Percentiles rank a stretch among this genome's conserved stretches.
Conservation (phyloP, 2,113 vertebrate genomes). For the Cynopterus brachyotis region DNA sequence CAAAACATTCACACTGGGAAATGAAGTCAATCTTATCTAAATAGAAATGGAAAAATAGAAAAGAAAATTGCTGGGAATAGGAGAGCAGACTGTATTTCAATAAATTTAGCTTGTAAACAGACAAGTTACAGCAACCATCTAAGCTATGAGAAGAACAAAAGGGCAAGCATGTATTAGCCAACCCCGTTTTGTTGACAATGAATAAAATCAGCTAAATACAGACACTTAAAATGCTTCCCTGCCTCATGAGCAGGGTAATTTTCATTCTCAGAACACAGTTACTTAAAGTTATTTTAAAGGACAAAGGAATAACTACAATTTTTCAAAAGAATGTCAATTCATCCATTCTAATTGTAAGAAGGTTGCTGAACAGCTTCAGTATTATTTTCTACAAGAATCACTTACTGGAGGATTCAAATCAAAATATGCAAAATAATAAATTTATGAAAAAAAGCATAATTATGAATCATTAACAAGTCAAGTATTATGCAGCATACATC, state of each 20-base stretch:
- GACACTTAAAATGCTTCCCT: neutral
- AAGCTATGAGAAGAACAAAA: neutral
- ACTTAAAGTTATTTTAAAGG: slow-evolving; percentile 17
- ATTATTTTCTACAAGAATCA: slow-evolving; percentile 17
- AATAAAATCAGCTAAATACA: neutral
- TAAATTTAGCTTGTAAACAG: neutral
- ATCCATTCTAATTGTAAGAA: neutral
- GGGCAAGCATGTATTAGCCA: neutral
- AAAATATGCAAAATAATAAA: slow-evolving; percentile 24
- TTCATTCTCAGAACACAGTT: neutral
- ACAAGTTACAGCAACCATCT: neutral
- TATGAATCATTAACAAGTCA: neutral
- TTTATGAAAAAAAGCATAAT: neutral
- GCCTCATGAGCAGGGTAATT: neutral
- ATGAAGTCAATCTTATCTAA: neutral
- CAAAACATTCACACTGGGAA: neutral
- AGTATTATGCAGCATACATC: neutral
- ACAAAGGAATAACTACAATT: neutral
- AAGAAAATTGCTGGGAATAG: neutral
- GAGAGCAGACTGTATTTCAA: neutral
- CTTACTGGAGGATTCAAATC: neutral
- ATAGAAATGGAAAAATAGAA: neutral
- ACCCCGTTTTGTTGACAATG: neutral
- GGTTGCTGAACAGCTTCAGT: neutral
- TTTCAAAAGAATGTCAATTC: slow-evolving; percentile 1